These are phyloP conservation scores for Trissoscelio sp. DNA, from an alignment of 2,888 invertebrate genomes.

Conservation along the genomic window DNA sequence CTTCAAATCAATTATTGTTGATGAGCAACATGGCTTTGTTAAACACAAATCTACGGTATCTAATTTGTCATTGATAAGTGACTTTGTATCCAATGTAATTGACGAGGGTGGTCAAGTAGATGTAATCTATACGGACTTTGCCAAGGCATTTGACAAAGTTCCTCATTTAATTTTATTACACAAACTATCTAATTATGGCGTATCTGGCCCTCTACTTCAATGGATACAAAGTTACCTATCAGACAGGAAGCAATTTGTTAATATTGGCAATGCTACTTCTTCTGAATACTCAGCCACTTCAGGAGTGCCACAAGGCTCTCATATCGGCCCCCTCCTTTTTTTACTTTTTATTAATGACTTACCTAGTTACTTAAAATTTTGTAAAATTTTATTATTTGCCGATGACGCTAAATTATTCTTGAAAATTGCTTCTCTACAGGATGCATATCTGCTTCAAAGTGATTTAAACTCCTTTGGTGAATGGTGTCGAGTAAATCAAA, in stretches of 20 bases:
- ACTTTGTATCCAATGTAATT: slow-evolving; percentile 59
- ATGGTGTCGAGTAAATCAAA: neutral
- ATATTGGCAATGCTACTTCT: neutral
- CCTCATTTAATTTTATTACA: slow-evolving; percentile 59
- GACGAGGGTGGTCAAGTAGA: slow-evolving; percentile 62
- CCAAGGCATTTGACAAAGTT: slow-evolving; percentile 72
- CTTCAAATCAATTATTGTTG: neutral
- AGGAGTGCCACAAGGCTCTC: slow-evolving; percentile 50
- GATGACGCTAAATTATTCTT: slow-evolving; percentile 22
- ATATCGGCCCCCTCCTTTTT: slow-evolving; percentile 45
- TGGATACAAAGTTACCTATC: slow-evolving; percentile 59
- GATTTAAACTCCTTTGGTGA: neutral
- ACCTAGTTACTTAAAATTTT: neutral
- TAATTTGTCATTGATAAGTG: slow-evolving; percentile 18
- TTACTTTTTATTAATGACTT: slow-evolving; percentile 45
- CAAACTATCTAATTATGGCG: slow-evolving; percentile 53
- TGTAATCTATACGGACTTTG: slow-evolving; percentile 68
- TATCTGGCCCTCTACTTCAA: slow-evolving; percentile 41
- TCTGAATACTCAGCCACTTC: slow-evolving; percentile 2
- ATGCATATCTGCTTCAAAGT: slow-evolving; percentile 5
- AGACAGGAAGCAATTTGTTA: slow-evolving; percentile 34
- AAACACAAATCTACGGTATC: slow-evolving; percentile 29
- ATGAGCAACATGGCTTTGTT: slow-evolving; percentile 42
- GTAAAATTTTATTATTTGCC: slow-evolving; percentile 26
- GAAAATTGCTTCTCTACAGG: neutral